Evolutionary conservation across 1,140 invertebrate genomes (phyloP), one percentile per base, ranked within the genome.

Genomic region (Parasteatoda tepidariorum): DNA sequence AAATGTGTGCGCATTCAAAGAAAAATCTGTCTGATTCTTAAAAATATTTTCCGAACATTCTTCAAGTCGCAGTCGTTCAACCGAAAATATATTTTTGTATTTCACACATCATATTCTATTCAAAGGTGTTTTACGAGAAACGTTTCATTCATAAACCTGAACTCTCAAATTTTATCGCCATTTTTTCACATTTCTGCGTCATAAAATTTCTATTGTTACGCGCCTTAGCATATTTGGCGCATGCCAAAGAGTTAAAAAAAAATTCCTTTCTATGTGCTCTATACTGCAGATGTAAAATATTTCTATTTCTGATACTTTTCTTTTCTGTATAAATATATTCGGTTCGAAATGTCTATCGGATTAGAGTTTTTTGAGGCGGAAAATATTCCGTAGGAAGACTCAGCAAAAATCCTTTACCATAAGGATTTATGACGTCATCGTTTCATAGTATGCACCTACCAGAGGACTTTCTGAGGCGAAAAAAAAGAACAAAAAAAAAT

Each of bases 291-390:
- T 68, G 33, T 31, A 68, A 79, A 79, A 79, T 57, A 79, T 57
- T 57, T 79, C 64, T 79, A 18, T 57, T 34, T 75, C 54, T 66
- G 48, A 79, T 68, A 38, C 66, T 67, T 79, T 64, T 68, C 64
- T 79, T 68, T n/a, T n/a, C n/a, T 79, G 76, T 79, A 79, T 79
- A 79, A 79, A 79, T 79, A 79, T 79, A 79, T 79, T 79, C 64
- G 62, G 64, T 79, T 79, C 59, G 62, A 79, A 79, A 79, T 68
- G 76, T 79, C 76, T 59, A 79, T 79, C 64, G 76, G 62, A 79
- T 79, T 79, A 79, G 62, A 41, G 76, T 67, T 79, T 76, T 79
- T 68, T 68, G 62, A 79, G 54, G 64, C 64, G 48, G 64, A 79
- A 79, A 79, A 79, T 79, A 79, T 79, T 68, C 76, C 18, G 54